Percentiles rank a stretch among this genome's conserved stretches.
phyloP scores from a whole-genome alignment of 1,140 invertebrate genomes.

The Gonioctena quinquepunctata region DNA sequence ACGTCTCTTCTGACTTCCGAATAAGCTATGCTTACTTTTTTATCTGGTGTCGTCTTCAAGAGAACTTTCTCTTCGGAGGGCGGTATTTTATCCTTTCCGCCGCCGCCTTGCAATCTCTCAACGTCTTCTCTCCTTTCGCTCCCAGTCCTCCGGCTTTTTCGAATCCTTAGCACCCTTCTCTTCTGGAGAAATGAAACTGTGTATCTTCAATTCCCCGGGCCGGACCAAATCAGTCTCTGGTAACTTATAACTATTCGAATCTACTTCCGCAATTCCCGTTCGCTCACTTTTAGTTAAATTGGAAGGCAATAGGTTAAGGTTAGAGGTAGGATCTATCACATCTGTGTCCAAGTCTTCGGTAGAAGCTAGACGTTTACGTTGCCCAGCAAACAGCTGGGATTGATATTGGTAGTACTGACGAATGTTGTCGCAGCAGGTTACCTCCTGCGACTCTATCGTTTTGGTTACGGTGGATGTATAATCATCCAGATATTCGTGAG shows the following conservation, averaged over 20 bases:
- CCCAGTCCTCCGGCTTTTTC: slow-evolving; percentile 56
- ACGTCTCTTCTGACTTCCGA: slow-evolving; percentile 10
- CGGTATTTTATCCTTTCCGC: slow-evolving; percentile 50
- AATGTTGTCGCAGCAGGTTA: slow-evolving; percentile 48
- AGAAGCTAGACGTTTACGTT: slow-evolving; percentile 51
- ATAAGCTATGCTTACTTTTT: slow-evolving; percentile 37
- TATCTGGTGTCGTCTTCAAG: slow-evolving; percentile 36
- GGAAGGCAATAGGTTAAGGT: slow-evolving; percentile 34
- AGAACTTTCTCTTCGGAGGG: slow-evolving; percentile 33
- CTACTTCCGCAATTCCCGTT: slow-evolving; percentile 43
- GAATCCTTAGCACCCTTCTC: slow-evolving; percentile 58
- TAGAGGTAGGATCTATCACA: slow-evolving; percentile 37
- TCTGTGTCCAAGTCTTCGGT: slow-evolving; percentile 53
- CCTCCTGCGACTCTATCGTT: slow-evolving; percentile 40
- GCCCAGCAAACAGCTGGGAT: slow-evolving; percentile 41
- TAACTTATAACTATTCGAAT: slow-evolving; percentile 42
- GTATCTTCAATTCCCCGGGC: slow-evolving; percentile 42
- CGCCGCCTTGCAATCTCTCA: slow-evolving; percentile 56
- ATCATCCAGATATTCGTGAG: background rate
- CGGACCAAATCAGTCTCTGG: slow-evolving; percentile 41
- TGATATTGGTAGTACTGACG: slow-evolving; percentile 51
- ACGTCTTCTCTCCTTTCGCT: slow-evolving; percentile 51
- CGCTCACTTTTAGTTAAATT: slow-evolving; percentile 31
- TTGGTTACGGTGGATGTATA: slow-evolving; percentile 10
- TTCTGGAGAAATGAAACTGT: slow-evolving; percentile 50